Conservation (phyloP, 2,113 vertebrate genomes). For the Charadrius vociferus region DNA sequence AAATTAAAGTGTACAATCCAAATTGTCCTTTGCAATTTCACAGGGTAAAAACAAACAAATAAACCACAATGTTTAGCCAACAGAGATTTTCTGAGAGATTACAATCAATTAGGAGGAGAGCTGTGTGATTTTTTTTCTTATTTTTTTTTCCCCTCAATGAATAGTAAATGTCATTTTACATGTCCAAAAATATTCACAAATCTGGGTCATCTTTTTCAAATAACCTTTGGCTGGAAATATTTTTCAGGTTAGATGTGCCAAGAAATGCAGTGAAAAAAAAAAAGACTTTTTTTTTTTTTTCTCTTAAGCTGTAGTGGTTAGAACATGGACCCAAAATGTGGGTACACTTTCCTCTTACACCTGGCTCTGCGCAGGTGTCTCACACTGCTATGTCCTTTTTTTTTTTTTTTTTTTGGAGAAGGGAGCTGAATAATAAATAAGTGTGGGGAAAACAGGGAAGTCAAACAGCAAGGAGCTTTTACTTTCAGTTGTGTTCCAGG, state of each 20-base stretch:
- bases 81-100: slow-evolving; percentile 11
- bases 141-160: background rate
- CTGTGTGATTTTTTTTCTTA: background rate
- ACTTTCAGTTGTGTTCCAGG: background rate
- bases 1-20: background rate
- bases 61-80: background rate
- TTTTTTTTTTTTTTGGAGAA: background rate
- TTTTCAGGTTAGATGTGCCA: background rate
- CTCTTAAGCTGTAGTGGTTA: background rate
- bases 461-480: background rate
- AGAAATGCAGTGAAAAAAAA: background rate
- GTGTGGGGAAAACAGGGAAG: background rate
- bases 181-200: slow-evolving; percentile 35
- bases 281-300: background rate
- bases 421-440: background rate
- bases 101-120: background rate
- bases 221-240: slow-evolving; percentile 33
- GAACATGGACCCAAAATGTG: background rate
- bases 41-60: slow-evolving; percentile 5
- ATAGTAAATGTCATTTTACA: slow-evolving; percentile 15
- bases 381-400: background rate
- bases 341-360: background rate
- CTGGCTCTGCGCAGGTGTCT: background rate
- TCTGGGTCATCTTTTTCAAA: slow-evolving; percentile 35
- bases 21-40: background rate